Percentiles rank a stretch among this genome's conserved stretches.
phyloP scores from a whole-genome alignment of 1,140 invertebrate species.

The Lordiphosa clarofinis region DNA sequence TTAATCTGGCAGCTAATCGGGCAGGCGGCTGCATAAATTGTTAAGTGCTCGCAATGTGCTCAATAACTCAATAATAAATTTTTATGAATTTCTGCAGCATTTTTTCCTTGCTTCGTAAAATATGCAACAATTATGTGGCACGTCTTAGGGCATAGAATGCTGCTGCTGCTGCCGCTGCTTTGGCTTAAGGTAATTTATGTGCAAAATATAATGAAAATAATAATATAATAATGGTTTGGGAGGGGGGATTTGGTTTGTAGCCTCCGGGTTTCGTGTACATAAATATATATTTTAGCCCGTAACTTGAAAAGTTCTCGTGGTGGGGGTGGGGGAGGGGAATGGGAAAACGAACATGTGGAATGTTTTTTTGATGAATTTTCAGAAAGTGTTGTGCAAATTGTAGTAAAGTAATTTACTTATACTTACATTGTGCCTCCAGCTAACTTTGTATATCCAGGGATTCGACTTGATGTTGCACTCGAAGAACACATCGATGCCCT shows the following conservation, averaged over 20 bases:
- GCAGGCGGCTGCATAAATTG: constrained; percentile 77
- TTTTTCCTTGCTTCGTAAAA: constrained; percentile 49
- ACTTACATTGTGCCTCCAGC: constrained; percentile 91
- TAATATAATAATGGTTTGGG: constrained; percentile 47
- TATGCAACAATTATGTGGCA: constrained; percentile 68
- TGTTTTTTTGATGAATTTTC: not conserved
- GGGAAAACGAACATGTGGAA: constrained; percentile 10
- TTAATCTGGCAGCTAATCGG: too few relatives aligned
- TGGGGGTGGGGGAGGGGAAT: not conserved
- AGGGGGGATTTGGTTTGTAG: not conserved
- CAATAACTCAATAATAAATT: constrained; percentile 74
- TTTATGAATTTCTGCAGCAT: constrained; percentile 21
- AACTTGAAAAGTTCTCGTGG: not conserved
- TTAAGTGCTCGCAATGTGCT: constrained; percentile 59
- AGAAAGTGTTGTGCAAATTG: constrained; percentile 2
- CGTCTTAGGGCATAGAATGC: constrained; percentile 5
- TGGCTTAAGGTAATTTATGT: constrained; percentile 63
- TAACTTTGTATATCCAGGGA: constrained; percentile 92
- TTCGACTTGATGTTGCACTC: constrained; percentile 94
- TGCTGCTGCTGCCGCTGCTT: constrained; percentile 7
- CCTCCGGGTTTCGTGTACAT: too few relatives aligned
- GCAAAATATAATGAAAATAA: constrained; percentile 62
- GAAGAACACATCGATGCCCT: constrained; percentile 94
- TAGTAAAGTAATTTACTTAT: too few relatives aligned
- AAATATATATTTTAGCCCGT: too few relatives aligned